A percentile compares a stretch with the other conserved stretches of the same genome.
These are phyloP conservation scores for Taxidea taxus DNA, from an alignment of 2,113 vertebrate genomes.

Conservation along the genomic window DNA sequence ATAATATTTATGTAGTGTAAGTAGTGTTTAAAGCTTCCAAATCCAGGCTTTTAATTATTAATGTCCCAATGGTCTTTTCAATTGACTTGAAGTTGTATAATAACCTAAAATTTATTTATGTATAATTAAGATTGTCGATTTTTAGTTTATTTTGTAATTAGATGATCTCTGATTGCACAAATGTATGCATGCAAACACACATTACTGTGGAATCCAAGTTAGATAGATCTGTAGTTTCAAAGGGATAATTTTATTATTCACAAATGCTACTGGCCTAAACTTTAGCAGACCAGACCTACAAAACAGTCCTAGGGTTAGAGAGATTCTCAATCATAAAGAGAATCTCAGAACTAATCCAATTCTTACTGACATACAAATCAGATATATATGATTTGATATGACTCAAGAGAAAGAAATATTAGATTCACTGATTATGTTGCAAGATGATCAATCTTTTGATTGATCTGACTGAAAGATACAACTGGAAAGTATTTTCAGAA, in stretches of 20 bases:
- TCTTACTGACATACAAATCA: neutral
- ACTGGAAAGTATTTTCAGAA: neutral
- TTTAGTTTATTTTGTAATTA: neutral
- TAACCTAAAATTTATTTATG: neutral
- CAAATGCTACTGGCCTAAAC: neutral
- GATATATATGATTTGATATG: neutral
- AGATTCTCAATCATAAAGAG: neutral
- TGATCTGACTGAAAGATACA: neutral
- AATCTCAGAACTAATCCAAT: neutral
- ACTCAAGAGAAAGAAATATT: neutral
- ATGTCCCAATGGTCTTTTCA: neutral
- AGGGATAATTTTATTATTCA: neutral
- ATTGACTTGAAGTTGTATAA: neutral
- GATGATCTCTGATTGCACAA: neutral
- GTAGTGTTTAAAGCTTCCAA: neutral
- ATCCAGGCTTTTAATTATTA: constrained; percentile 22
- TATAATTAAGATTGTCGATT: neutral
- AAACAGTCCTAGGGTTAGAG: neutral
- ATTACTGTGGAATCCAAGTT: neutral
- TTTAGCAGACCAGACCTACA: neutral
- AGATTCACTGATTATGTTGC: neutral
- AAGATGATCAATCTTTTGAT: neutral
- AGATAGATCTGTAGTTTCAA: neutral
- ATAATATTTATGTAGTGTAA: neutral
- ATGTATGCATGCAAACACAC: neutral